Conservation (phyloP, 2,113 vertebrate genomes). For the Stigmatopora argus region DNA sequence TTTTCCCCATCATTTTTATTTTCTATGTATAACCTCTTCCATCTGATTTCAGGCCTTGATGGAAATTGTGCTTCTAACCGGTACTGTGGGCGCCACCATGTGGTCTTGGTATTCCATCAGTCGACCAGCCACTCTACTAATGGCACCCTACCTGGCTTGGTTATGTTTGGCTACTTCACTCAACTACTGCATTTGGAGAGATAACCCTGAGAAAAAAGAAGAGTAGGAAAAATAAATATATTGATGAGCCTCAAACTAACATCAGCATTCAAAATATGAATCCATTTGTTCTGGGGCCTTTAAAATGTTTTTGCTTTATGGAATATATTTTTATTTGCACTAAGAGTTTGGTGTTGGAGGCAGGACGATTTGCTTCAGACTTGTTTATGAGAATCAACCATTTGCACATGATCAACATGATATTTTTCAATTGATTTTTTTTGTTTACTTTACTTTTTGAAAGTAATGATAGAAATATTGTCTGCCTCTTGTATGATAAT, state of each 20-base stretch:
- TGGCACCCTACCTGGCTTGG: conserved; percentile 85
- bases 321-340: neutral
- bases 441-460: neutral
- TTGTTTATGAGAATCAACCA: neutral
- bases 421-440: neutral
- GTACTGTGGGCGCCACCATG: conserved; percentile 70
- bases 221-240: conserved; percentile 31
- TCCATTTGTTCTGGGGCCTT: neutral
- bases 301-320: neutral
- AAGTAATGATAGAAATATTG: neutral
- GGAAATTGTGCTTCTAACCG: conserved; percentile 73
- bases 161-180: conserved; percentile 77
- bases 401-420: neutral
- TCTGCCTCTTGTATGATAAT: neutral
- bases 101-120: conserved; percentile 80
- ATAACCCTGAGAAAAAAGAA: conserved; percentile 70
- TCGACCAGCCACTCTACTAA: conserved; percentile 73
- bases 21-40: neutral
- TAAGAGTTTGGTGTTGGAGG: neutral
- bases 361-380: neutral
- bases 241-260: neutral
- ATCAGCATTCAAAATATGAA: neutral
- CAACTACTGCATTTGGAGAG: conserved; percentile 81
- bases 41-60: conserved; percentile 64
- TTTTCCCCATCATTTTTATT: neutral